Conservation (phyloP, 2,797 vertebrate genomes). For the Tauraco hartlaubi region DNA sequence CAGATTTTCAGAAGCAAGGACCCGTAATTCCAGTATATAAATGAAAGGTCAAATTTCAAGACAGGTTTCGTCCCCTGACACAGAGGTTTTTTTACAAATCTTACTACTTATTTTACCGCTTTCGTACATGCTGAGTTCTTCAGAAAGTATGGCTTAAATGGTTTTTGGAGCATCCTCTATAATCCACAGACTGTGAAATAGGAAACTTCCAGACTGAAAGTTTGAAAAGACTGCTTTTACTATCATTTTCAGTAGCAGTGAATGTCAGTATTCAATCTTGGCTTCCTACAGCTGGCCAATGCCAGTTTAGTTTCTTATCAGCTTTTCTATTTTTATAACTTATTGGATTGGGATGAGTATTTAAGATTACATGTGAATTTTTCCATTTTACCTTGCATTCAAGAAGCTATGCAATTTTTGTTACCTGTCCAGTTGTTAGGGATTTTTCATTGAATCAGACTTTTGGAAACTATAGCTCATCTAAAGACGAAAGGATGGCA, state of each 20-base stretch:
- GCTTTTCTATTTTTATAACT: constrained; percentile 48
- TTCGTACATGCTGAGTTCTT: background rate
- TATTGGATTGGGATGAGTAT: constrained; percentile 47
- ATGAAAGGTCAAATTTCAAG: background rate
- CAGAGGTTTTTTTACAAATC: background rate
- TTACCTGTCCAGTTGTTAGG: background rate
- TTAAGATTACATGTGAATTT: constrained; percentile 55
- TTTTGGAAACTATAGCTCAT: background rate
- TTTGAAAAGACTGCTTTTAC: constrained; percentile 5
- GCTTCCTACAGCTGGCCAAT: background rate
- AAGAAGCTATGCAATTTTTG: background rate
- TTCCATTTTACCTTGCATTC: constrained; percentile 21
- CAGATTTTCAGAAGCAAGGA: background rate
- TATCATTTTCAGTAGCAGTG: background rate
- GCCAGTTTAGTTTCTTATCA: constrained; percentile 40
- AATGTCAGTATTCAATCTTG: background rate
- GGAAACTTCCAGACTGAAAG: background rate
- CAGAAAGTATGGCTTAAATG: background rate
- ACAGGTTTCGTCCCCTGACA: fast-evolving
- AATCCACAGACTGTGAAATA: background rate
- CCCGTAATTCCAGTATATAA: background rate
- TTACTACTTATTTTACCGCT: background rate
- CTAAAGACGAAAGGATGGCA: background rate
- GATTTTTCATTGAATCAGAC: background rate
- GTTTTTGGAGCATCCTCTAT: background rate